Evolutionary conservation across 2,113 vertebrate species (phyloP).

Genomic region (Serilophus lunatus): DNA sequence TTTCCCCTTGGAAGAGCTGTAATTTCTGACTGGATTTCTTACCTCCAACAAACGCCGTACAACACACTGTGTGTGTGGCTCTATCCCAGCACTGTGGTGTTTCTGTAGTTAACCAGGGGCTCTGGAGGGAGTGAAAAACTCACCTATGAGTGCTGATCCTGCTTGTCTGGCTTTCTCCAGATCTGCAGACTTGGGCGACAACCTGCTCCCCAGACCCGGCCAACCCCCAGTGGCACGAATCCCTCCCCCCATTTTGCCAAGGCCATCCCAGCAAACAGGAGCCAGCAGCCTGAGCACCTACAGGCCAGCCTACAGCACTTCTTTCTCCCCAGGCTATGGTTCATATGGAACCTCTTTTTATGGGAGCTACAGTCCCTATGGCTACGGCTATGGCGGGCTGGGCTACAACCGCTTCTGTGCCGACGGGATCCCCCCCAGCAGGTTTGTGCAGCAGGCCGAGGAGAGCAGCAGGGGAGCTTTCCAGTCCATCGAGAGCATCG

Average conservation of each 20-base stretch:
- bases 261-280: conserved; percentile 81
- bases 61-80: background rate
- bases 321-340: conserved; percentile 84
- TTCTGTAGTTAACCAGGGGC: background rate
- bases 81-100: accelerated
- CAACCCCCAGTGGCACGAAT: conserved; percentile 84
- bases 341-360: conserved; percentile 84
- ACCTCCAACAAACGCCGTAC: background rate
- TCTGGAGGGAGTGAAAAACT: background rate
- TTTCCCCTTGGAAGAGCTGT: background rate
- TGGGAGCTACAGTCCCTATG: conserved; percentile 82
- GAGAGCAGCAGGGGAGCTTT: conserved; percentile 96
- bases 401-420: conserved; percentile 82
- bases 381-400: conserved; percentile 78
- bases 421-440: conserved; percentile 87
- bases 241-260: conserved; percentile 86
- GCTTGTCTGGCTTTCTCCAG: conserved; percentile 66
- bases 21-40: background rate
- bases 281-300: conserved; percentile 72
- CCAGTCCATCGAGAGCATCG: conserved; percentile 97
- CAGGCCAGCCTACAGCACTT: conserved; percentile 82
- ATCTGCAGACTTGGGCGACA: conserved; percentile 80
- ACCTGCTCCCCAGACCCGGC: conserved; percentile 71
- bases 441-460: conserved; percentile 95
- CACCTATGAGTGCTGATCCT: background rate